phyloP scores from a whole-genome alignment of 2,797 vertebrate species.

The Tapirus indicus region DNA sequence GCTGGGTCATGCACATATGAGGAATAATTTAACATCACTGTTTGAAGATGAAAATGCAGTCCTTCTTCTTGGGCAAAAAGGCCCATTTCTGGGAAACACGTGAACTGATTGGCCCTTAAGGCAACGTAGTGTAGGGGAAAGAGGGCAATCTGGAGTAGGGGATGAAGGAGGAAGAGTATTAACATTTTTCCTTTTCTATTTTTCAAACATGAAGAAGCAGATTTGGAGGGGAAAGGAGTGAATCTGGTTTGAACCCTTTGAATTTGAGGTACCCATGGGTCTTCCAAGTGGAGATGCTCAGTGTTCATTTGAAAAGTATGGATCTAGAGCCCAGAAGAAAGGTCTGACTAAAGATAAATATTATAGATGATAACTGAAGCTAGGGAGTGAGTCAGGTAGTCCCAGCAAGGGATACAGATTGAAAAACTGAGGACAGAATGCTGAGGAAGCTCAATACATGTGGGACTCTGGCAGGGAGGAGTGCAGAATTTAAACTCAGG shows the following conservation, averaged over 20 bases:
- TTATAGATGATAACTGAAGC: neutral
- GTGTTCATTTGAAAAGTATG: neutral
- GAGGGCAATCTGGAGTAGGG: neutral
- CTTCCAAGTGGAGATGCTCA: neutral
- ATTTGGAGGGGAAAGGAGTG: neutral
- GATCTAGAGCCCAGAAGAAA: slow-evolving; percentile 10
- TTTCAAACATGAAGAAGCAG: slow-evolving; percentile 25
- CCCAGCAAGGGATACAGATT: neutral
- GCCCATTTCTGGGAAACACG: neutral
- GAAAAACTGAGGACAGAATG: neutral
- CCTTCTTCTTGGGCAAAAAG: neutral
- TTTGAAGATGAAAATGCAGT: slow-evolving; percentile 48
- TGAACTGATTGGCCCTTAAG: neutral
- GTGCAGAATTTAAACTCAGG: neutral
- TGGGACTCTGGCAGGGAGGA: neutral
- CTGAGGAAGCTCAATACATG: neutral
- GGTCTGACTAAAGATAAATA: neutral
- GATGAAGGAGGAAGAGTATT: neutral
- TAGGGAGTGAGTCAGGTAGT: neutral
- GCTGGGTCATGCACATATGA: neutral
- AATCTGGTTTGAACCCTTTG: slow-evolving; percentile 15
- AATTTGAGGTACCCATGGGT: neutral
- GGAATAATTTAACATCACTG: neutral
- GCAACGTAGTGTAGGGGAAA: neutral
- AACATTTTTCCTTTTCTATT: neutral